Conservation (phyloP, 1,140 invertebrate genomes). For the Lasaia peninsularis region DNA sequence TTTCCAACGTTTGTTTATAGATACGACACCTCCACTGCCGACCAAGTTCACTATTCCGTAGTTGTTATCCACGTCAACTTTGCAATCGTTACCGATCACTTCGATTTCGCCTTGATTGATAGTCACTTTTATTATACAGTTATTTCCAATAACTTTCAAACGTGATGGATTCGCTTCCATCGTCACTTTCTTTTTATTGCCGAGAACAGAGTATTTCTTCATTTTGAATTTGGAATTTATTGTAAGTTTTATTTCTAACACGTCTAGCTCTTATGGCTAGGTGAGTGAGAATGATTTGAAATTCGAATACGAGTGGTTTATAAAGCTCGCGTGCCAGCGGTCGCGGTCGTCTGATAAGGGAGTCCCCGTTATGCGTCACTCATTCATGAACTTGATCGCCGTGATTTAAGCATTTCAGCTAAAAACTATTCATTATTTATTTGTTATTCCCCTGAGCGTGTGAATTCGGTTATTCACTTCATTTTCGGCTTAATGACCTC, state of each 20-base stretch:
- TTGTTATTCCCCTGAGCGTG: constrained; percentile 11
- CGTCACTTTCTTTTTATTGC: constrained; percentile 70
- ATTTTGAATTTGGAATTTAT: constrained; percentile 38
- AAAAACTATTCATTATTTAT: background rate
- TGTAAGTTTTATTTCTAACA: constrained; percentile 11
- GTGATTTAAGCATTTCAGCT: constrained; percentile 5
- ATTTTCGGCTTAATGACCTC: background rate
- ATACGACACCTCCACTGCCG: constrained; percentile 53
- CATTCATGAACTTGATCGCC: constrained; percentile 37
- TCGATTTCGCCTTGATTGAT: constrained; percentile 62
- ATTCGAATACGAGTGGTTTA: constrained; percentile 37
- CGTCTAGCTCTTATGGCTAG: constrained; percentile 26
- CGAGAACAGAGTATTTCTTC: constrained; percentile 64
- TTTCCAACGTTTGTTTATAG: constrained; percentile 44
- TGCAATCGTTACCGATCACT: constrained; percentile 63
- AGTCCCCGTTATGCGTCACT: constrained; percentile 52
- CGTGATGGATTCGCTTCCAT: constrained; percentile 54
- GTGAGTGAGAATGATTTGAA: constrained; percentile 48
- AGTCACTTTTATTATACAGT: constrained; percentile 54
- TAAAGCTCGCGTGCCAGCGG: constrained; percentile 32
- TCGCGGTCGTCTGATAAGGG: constrained; percentile 43
- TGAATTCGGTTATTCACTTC: background rate
- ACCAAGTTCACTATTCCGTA: constrained; percentile 55
- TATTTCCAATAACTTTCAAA: constrained; percentile 61
- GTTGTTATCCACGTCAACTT: constrained; percentile 55